Conservation (phyloP, 2,888 invertebrate species). For the Bugula neritina region DNA sequence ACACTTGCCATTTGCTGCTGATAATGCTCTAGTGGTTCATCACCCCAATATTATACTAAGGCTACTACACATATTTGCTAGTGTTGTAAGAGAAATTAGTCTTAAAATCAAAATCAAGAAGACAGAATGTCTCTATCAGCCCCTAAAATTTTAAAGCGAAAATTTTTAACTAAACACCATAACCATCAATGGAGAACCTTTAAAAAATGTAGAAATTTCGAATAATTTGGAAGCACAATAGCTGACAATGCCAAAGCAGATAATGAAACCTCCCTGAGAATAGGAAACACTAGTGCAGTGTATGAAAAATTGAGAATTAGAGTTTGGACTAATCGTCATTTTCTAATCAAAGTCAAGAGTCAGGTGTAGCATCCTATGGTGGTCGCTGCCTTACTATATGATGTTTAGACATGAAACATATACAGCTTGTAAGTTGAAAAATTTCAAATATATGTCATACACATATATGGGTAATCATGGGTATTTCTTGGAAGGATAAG, state of each 20-base stretch:
- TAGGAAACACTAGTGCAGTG: slow-evolving; percentile 8
- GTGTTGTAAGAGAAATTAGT: neutral
- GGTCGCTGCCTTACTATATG: slow-evolving; percentile 15
- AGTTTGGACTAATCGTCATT: neutral
- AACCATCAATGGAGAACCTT: too few species aligned
- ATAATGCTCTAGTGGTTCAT: too few species aligned
- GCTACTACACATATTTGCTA: too few species aligned
- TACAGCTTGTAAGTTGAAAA: neutral
- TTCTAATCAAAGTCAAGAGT: slow-evolving; percentile 2
- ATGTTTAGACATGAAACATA: neutral
- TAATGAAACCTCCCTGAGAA: slow-evolving; percentile 4
- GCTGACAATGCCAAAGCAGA: slow-evolving; percentile 11
- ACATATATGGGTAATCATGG: slow-evolving; percentile 12
- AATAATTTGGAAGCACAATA: slow-evolving; percentile 9
- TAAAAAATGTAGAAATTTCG: slow-evolving; percentile 6
- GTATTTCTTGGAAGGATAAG: slow-evolving; percentile 9
- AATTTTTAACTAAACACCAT: neutral
- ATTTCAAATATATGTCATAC: neutral
- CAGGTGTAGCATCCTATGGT: neutral
- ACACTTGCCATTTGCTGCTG: neutral
- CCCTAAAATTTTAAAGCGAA: neutral
- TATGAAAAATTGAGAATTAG: slow-evolving; percentile 11
- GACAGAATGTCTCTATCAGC: slow-evolving; percentile 24
- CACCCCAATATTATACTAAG: too few species aligned
- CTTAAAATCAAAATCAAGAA: slow-evolving; percentile 6